Evolutionary conservation across 23 tunicate genomes (phyloP).

Genomic region (Ciona savignyi): DNA sequence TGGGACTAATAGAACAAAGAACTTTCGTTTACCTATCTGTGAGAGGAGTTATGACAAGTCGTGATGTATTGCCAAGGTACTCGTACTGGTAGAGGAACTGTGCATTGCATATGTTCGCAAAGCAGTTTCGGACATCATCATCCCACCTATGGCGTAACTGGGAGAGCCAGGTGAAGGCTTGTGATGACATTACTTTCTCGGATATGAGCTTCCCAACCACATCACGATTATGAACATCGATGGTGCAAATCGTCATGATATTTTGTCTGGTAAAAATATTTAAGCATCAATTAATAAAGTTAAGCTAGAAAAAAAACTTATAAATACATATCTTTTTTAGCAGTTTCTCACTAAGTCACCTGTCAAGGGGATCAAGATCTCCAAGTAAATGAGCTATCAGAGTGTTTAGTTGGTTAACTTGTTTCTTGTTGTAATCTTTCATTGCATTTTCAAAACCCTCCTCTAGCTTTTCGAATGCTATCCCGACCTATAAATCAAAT

Average conservation of each 20-base stretch:
- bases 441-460: constrained; percentile 96
- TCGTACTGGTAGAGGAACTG: constrained; percentile 88
- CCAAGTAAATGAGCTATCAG: constrained; percentile 62
- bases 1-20: no score
- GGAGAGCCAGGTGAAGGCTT: constrained; percentile 87
- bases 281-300: not conserved
- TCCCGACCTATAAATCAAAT: constrained; percentile 44
- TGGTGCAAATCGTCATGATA: constrained; percentile 90
- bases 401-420: constrained; percentile 77
- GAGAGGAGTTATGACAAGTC: constrained; percentile 85
- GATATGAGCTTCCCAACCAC: constrained; percentile 71
- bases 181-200: constrained; percentile 73
- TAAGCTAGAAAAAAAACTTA: no score
- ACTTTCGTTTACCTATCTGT: constrained; percentile 87
- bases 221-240: constrained; percentile 94
- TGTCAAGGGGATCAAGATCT: constrained; percentile 60
- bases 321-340: no score
- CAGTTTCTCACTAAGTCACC: constrained; percentile 28
- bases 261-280: constrained; percentile 47
- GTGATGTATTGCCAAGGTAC: constrained; percentile 78
- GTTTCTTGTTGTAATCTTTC: constrained; percentile 96
- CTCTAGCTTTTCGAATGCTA: constrained; percentile 87
- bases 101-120: constrained; percentile 87
- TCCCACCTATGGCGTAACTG: constrained; percentile 95
- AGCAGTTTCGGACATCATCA: constrained; percentile 63